Percentiles rank a stretch among this genome's conserved stretches.
Conservation (phyloP, 2,797 vertebrate species). For the Tauraco hartlaubi region DNA sequence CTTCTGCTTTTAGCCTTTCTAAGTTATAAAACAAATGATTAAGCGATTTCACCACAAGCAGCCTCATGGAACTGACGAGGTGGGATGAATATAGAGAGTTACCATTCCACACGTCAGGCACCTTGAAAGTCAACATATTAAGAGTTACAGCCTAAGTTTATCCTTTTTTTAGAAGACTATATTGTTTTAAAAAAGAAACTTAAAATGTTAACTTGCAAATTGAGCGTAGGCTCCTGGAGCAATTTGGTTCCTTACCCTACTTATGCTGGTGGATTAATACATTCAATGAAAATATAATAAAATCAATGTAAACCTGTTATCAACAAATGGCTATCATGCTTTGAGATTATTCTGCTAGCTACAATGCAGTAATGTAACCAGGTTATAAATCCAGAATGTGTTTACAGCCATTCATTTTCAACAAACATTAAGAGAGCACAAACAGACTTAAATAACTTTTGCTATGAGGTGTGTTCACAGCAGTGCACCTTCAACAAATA, state of each 20-base stretch:
- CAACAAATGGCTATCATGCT: not conserved
- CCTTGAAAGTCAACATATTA: not conserved
- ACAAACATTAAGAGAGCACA: not conserved
- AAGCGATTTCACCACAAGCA: conserved; percentile 15
- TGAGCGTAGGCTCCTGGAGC: not conserved
- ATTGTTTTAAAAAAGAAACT: not conserved
- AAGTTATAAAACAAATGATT: conserved; percentile 60
- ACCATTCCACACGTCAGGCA: not conserved
- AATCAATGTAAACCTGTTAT: not conserved
- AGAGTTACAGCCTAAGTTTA: not conserved
- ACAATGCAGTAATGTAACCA: not conserved
- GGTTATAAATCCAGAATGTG: not conserved
- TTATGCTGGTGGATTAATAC: not conserved
- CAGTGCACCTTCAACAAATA: not conserved
- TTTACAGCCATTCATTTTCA: not conserved
- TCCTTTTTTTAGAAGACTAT: not conserved
- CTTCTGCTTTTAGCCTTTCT: conserved; percentile 56
- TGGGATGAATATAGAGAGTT: not conserved
- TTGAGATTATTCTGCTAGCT: not conserved
- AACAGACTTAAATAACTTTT: not conserved
- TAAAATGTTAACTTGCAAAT: not conserved
- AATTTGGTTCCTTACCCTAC: not conserved
- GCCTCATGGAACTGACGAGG: not conserved
- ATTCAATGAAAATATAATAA: not conserved
- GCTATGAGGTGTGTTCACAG: not conserved